These are phyloP conservation scores for Phytoseiulus persimilis DNA, from an alignment of 2,888 invertebrate species.

Conservation along the genomic window DNA sequence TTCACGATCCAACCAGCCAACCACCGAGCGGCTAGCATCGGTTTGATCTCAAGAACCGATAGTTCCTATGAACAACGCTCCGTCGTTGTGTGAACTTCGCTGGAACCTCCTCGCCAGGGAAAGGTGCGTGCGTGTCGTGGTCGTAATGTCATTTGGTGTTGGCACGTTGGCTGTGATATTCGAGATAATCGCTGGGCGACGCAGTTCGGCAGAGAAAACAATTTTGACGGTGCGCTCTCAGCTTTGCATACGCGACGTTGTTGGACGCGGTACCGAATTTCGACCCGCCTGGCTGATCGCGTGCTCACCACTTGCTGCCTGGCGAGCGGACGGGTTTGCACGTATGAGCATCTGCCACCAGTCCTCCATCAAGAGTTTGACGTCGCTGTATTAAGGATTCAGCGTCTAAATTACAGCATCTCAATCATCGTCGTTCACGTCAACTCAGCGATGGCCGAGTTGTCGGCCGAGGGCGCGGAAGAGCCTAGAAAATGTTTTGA, in stretches of 20 bases:
- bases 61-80: no score
- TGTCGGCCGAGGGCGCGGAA: not conserved
- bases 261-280: not conserved
- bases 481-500: not conserved
- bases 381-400: not conserved
- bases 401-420: not conserved
- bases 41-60: no score
- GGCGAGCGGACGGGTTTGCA: not conserved
- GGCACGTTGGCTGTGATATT: no score
- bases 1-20: no score
- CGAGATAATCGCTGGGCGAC: no score
- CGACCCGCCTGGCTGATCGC: not conserved
- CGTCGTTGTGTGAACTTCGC: no score
- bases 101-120: no score
- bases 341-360: not conserved
- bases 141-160: no score
- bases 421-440: not conserved
- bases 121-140: no score
- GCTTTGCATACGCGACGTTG: not conserved
- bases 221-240: not conserved
- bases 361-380: not conserved
- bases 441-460: not conserved
- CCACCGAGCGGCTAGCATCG: no score
- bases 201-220: no score
- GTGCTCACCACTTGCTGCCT: not conserved